A percentile compares a stretch with the other conserved stretches of the same genome.
Evolutionary conservation across 2,797 vertebrate genomes (phyloP).

Genomic region (Channallabes apus): DNA sequence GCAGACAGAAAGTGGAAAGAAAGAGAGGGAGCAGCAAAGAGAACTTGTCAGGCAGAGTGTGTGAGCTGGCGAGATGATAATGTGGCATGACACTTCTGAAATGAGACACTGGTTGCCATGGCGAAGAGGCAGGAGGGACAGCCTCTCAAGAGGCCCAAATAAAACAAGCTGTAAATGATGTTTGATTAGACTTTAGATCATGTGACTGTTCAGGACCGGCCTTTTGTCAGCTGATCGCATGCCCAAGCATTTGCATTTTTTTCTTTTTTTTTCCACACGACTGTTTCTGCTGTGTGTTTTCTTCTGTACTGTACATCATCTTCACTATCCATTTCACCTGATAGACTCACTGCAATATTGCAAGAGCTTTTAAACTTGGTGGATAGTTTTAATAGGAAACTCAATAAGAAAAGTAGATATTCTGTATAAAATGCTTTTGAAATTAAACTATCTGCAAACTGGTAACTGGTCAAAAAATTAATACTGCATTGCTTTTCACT

Average conservation of each 20-base stretch:
- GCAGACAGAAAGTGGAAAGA: constrained; percentile 45
- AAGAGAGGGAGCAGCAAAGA: constrained; percentile 76
- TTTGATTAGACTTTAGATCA: constrained; percentile 99
- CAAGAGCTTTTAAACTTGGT: neutral
- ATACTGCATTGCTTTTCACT: neutral
- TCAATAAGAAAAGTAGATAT: neutral
- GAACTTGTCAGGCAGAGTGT: constrained; percentile 92
- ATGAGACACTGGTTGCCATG: constrained; percentile 99
- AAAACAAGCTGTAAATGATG: constrained; percentile 99
- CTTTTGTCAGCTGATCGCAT: constrained; percentile 68
- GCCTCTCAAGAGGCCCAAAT: constrained; percentile 94
- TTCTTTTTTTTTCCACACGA: constrained; percentile 32
- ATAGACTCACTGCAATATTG: neutral
- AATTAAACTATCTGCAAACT: neutral
- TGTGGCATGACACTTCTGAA: constrained; percentile 99
- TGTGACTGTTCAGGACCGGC: constrained; percentile 86
- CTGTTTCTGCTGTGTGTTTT: constrained; percentile 45
- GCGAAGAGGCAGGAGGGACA: constrained; percentile 88
- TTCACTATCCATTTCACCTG: constrained; percentile 42
- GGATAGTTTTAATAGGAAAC: neutral
- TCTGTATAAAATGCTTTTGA: neutral
- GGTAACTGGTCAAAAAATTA: neutral
- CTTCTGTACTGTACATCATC: neutral
- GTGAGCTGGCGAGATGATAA: constrained; percentile 94
- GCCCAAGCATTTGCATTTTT: constrained; percentile 59